Evolutionary conservation across 2,113 vertebrate genomes (phyloP).

Genomic region (Nestor notabilis): DNA sequence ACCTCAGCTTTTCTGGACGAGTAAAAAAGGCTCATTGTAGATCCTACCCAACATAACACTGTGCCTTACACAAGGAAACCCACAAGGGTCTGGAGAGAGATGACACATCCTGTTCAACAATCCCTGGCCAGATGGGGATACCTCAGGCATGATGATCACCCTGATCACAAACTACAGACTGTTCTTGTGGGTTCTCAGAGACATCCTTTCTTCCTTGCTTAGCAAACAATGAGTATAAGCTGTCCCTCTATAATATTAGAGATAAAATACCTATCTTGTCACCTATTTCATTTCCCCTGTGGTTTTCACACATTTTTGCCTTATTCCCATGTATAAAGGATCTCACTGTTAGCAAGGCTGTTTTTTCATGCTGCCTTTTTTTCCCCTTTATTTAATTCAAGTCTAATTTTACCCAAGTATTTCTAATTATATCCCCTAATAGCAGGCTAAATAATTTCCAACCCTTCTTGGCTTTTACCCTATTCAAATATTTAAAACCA

Average conservation of each 20-base stretch:
- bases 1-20: constrained; percentile 13
- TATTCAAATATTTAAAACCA: constrained; percentile 62
- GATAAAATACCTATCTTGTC: not conserved
- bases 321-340: not conserved
- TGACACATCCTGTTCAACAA: not conserved
- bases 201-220: not conserved
- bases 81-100: not conserved
- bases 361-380: not conserved
- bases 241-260: not conserved
- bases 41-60: not conserved
- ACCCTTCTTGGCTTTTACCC: constrained; percentile 62
- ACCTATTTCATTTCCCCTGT: constrained; percentile 14
- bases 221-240: not conserved
- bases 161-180: not conserved
- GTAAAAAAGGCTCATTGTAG: constrained; percentile 20
- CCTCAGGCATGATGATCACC: not conserved
- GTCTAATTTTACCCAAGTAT: constrained; percentile 56
- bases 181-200: not conserved
- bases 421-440: constrained; percentile 66
- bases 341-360: not conserved
- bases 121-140: not conserved
- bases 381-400: not conserved
- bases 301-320: constrained; percentile 37
- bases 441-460: constrained; percentile 66
- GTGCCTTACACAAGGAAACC: constrained; percentile 8